Percentiles rank a stretch among this genome's conserved stretches.
Evolutionary conservation across 2,113 vertebrate species (phyloP).

Genomic region (Gyps fulvus): DNA sequence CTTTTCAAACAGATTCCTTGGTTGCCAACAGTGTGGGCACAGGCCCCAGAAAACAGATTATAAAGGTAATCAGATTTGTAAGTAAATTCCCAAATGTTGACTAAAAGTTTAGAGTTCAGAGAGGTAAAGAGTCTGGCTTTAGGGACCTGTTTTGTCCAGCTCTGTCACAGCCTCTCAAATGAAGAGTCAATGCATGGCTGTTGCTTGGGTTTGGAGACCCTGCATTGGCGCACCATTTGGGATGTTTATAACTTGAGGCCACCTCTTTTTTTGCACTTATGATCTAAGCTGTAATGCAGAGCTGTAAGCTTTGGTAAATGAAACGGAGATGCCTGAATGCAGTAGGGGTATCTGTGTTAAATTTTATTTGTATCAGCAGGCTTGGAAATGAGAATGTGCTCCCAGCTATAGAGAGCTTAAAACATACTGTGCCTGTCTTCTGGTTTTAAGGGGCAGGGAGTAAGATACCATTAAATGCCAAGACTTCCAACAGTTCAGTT

Average conservation of each 20-base stretch:
- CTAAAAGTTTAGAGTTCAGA: background rate
- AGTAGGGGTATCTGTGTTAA: background rate
- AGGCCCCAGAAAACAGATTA: constrained; percentile 31
- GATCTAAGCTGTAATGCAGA: background rate
- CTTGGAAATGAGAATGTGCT: background rate
- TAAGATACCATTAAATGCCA: background rate
- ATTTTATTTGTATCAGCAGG: background rate
- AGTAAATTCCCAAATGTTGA: background rate
- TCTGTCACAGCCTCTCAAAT: background rate
- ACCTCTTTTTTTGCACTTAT: background rate
- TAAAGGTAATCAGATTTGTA: constrained; percentile 49
- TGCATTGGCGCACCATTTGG: background rate
- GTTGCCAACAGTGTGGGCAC: constrained; percentile 24
- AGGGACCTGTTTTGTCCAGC: background rate
- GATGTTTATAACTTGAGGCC: background rate
- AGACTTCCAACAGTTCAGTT: background rate
- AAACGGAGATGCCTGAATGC: background rate
- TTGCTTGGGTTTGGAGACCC: background rate
- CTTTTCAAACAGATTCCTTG: background rate
- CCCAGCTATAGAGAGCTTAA: background rate
- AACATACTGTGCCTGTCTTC: background rate
- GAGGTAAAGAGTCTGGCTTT: background rate
- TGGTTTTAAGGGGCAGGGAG: background rate
- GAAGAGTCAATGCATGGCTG: background rate
- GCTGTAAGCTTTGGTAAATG: background rate